phyloP scores from a whole-genome alignment of 2,113 vertebrate genomes.

The Picathartes gymnocephalus region DNA sequence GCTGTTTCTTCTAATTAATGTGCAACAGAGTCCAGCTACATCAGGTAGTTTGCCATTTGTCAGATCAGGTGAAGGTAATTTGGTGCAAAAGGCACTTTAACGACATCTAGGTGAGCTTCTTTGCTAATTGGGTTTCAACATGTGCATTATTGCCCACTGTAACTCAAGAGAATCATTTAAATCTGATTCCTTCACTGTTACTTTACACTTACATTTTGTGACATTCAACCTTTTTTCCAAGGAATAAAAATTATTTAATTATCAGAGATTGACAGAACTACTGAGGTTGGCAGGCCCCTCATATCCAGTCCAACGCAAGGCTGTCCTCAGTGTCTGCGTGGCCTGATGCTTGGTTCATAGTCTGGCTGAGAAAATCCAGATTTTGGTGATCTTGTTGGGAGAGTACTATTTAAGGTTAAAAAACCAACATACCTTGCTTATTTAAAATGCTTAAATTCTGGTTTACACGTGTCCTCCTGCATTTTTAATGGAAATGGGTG shows the following conservation, averaged over 20 bases:
- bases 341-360: not conserved
- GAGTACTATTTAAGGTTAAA: not conserved
- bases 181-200: slow-evolving; percentile 11
- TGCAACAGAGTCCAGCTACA: not conserved
- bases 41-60: slow-evolving; percentile 13
- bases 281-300: not conserved
- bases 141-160: not conserved
- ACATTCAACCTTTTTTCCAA: not conserved
- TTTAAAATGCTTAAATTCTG: not conserved
- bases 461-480: not conserved
- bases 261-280: not conserved
- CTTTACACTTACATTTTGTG: not conserved
- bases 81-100: not conserved
- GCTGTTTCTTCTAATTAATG: slow-evolving; percentile 46
- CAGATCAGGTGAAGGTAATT: slow-evolving; percentile 28
- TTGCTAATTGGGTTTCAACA: slow-evolving; percentile 35
- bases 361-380: not conserved
- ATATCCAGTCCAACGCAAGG: not conserved
- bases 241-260: slow-evolving; percentile 37
- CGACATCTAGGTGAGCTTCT: slow-evolving; percentile 11
- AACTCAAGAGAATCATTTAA: slow-evolving; percentile 10
- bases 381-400: not conserved
- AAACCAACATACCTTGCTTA: not conserved
- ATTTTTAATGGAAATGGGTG: not conserved
- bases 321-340: not conserved